Evolutionary conservation across 2,888 invertebrate genomes (phyloP).

Genomic region (Oscheius sp.): DNA sequence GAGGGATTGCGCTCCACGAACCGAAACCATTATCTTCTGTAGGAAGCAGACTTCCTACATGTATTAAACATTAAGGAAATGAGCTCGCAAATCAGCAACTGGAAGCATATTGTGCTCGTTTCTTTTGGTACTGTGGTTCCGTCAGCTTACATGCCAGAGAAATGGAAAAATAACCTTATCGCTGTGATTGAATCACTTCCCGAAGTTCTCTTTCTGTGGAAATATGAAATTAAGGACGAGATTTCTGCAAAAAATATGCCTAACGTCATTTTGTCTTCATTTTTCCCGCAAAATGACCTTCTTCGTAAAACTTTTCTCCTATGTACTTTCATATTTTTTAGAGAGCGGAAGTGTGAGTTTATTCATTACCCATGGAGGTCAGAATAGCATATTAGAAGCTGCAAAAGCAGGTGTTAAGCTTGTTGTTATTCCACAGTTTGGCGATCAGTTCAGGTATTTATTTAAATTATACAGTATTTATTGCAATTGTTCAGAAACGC

Average conservation of each 20-base stretch:
- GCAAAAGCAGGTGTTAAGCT: conserved; percentile 28
- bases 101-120: conserved; percentile 40
- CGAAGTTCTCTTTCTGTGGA: conserved; percentile 56
- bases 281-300: conserved; percentile 34
- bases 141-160: conserved; percentile 47
- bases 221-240: conserved; percentile 48
- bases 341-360: conserved; percentile 35
- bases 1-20: conserved; percentile 47
- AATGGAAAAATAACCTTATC: conserved; percentile 42
- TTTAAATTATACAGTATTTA: too few relatives aligned
- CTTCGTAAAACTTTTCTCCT: conserved; percentile 5
- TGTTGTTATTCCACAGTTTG: conserved; percentile 31
- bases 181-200: conserved; percentile 42
- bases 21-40: conserved; percentile 15
- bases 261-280: conserved; percentile 6
- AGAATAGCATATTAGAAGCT: conserved; percentile 47
- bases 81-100: conserved; percentile 30
- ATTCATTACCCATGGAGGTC: conserved; percentile 48
- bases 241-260: conserved; percentile 11
- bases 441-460: conserved; percentile 32
- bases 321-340: conserved; percentile 9
- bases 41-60: conserved; percentile 18
- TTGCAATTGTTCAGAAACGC: conserved; percentile 37
- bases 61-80: conserved; percentile 33
- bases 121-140: conserved; percentile 57